Evolutionary conservation across 2,888 invertebrate genomes (phyloP).

Genomic region (Protophormia terraenovae): DNA sequence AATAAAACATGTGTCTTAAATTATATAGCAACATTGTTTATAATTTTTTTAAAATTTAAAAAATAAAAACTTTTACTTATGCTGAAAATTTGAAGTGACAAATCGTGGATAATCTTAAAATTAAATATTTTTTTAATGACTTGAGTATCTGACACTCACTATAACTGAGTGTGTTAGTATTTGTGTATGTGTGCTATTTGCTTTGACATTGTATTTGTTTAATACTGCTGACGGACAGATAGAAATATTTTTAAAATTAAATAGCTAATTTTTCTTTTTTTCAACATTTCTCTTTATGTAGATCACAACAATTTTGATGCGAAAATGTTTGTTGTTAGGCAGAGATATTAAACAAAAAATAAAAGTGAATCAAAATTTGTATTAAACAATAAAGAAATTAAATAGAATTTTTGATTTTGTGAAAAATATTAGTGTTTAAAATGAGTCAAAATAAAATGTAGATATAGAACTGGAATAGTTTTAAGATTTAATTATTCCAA

Average conservation of each 20-base stretch:
- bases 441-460: too few species aligned
- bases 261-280: too few species aligned
- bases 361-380: not conserved
- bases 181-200: not conserved
- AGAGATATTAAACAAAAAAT: conserved; percentile 1
- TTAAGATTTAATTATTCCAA: too few species aligned
- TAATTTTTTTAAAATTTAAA: conserved; percentile 8
- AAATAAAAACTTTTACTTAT: not conserved
- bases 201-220: conserved; percentile 26
- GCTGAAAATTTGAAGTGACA: conserved; percentile 18
- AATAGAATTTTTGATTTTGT: not conserved
- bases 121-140: conserved; percentile 24
- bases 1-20: conserved; percentile 6
- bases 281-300: not conserved
- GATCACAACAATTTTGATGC: not conserved
- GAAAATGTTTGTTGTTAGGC: conserved; percentile 30
- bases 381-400: not conserved
- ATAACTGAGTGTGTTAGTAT: not conserved
- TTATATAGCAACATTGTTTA: conserved; percentile 27
- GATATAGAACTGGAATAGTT: too few species aligned
- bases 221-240: conserved; percentile 21
- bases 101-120: conserved; percentile 41
- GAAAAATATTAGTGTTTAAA: too few species aligned
- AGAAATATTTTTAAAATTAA: not conserved
- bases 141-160: not conserved